These are phyloP conservation scores for Dreissena rostriformis DNA, from an alignment of 1,140 invertebrate species.

Conservation along the genomic window DNA sequence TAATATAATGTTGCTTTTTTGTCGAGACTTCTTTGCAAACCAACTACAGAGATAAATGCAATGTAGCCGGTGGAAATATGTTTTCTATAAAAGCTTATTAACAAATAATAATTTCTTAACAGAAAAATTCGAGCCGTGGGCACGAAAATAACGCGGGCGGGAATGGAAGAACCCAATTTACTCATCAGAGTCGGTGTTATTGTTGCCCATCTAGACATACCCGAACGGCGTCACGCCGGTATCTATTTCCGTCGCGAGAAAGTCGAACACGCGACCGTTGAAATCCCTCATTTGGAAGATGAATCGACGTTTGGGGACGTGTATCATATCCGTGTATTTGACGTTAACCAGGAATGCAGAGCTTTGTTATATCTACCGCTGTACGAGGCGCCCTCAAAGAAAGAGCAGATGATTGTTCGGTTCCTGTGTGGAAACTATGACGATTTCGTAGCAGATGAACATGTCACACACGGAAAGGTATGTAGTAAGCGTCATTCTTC, in stretches of 20 bases:
- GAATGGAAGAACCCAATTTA: neutral
- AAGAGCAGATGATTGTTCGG: neutral
- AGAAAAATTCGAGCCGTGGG: neutral
- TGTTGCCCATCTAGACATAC: neutral
- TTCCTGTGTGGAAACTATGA: neutral
- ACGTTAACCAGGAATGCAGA: neutral
- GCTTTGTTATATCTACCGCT: neutral
- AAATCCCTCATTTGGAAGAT: neutral
- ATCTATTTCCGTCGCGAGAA: neutral
- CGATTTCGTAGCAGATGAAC: neutral
- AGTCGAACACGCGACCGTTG: neutral
- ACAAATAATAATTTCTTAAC: too few species aligned
- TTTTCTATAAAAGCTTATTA: too few species aligned
- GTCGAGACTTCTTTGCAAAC: too few species aligned
- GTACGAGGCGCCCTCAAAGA: neutral
- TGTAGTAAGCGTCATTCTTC: neutral
- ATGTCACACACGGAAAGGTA: neutral
- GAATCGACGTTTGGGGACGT: neutral
- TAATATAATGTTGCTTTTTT: too few species aligned
- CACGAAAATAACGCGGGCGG: neutral
- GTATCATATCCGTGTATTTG: neutral
- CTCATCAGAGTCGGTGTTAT: neutral
- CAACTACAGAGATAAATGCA: too few species aligned
- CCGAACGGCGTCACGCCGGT: neutral
- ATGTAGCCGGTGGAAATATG: too few species aligned